Evolutionary conservation across 2,888 invertebrate genomes (phyloP), one percentile per base, ranked within the genome.

Genomic region (Hirtodrosophila duncani): DNA sequence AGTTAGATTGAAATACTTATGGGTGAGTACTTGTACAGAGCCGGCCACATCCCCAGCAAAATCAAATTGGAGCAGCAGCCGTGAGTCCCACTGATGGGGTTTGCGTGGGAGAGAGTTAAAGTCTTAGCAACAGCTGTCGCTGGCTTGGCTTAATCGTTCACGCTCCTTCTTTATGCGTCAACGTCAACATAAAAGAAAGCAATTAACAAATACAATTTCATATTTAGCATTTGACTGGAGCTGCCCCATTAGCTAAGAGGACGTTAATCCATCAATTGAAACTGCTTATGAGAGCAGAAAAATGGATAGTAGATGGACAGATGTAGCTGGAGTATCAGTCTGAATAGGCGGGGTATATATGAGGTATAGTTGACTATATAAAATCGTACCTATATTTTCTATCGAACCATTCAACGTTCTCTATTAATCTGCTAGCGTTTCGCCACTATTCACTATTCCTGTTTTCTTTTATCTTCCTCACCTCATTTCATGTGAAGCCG

Each of bases 181-280:
- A 21, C 21, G 16, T 26, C 20, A 5, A 27, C 53, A 44, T 18
- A 65, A 74, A 81, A 78, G 81, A 74, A 74, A 74, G 80, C 81
- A 74, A 74, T 81, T 74, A 81, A 62, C 69, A 51, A 61, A 44
- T 61, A 64, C 81, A 72, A 77, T 48, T 55, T 58, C 57, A 23
- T 44, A 18, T 43, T 46, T 44, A 45, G 31, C 20, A 44, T 39
- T 43, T 43, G 52, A 27, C 14, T 11, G 14, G 26, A 31, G 39
- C 30, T 43, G 52, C 14, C 51, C 75, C 82, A 77, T 77, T 77
- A 77, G 82, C 81, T 77, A 77, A 77, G 72, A 29, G 56, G 75
- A 77, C 75, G 56, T 62, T 77, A 77, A 77, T 71, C 75, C 81
- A 56, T 23, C 38, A 41, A 55, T 64, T 53, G 42, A 79, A 60